These are phyloP conservation scores for Xestia rhomboidea DNA, from an alignment of 2,888 invertebrate genomes.

Conservation along the genomic window DNA sequence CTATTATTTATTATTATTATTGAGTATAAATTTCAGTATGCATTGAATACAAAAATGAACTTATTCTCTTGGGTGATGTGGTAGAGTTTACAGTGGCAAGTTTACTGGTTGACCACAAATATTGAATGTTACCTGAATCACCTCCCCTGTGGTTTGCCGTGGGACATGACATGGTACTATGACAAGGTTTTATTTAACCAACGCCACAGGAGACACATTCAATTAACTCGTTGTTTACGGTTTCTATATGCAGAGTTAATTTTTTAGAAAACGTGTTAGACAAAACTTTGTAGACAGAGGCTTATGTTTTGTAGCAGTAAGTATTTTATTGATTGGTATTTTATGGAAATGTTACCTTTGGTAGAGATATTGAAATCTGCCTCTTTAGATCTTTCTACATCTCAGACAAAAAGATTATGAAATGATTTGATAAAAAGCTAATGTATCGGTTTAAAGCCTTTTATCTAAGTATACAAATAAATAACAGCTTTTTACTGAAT, in stretches of 20 bases:
- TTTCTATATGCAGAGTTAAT: background rate
- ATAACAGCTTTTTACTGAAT: background rate
- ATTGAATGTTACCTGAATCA: slow-evolving; percentile 65
- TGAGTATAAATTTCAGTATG: slow-evolving; percentile 30
- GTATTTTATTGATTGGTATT: background rate
- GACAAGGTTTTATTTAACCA: slow-evolving; percentile 65
- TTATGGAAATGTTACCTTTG: background rate
- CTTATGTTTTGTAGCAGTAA: background rate
- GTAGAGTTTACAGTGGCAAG: slow-evolving; percentile 42
- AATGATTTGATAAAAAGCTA: background rate
- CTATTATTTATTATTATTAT: slow-evolving; percentile 51
- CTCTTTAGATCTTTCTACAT: background rate
- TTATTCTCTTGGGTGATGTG: slow-evolving; percentile 11
- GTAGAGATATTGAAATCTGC: too few relatives aligned
- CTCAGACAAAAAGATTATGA: background rate
- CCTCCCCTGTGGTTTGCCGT: slow-evolving; percentile 63
- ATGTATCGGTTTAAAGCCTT: background rate
- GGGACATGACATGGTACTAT: slow-evolving; percentile 53
- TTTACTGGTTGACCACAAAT: slow-evolving; percentile 58
- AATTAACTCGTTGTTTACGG: slow-evolving; percentile 60
- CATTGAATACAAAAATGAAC: slow-evolving; percentile 35
- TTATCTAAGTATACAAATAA: background rate
- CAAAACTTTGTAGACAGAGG: background rate
- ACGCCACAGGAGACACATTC: slow-evolving; percentile 63
- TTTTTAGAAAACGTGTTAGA: background rate